Conservation (phyloP, 2,113 vertebrate species). For the Lutjanus erythropterus region DNA sequence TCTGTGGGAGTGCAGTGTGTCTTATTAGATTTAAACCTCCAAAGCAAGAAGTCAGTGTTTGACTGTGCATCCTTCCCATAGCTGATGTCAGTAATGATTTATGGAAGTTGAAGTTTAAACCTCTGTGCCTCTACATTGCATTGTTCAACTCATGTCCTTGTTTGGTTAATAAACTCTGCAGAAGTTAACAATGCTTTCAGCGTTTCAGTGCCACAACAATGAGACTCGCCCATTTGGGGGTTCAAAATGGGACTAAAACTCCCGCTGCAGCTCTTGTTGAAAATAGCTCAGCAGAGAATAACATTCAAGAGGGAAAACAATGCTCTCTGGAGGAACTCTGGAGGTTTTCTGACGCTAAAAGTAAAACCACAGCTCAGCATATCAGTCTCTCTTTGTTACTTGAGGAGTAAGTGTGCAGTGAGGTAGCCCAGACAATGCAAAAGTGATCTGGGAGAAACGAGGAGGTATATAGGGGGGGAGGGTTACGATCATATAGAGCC, state of each 20-base stretch:
- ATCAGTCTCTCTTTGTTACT: constrained; percentile 13
- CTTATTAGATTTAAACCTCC: constrained; percentile 18
- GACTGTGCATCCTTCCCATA: constrained; percentile 28
- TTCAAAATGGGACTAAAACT: constrained; percentile 57
- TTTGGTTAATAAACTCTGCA: constrained; percentile 67
- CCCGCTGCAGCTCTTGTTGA: constrained; percentile 33
- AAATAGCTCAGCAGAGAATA: constrained; percentile 50
- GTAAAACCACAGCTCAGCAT: constrained; percentile 3
- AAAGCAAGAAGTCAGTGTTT: constrained; percentile 6
- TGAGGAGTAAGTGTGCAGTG: constrained; percentile 1
- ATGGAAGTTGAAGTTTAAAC: constrained; percentile 30
- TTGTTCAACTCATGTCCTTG: constrained; percentile 49
- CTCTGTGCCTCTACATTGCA: neutral
- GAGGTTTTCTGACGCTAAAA: constrained; percentile 10
- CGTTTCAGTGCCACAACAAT: constrained; percentile 64
- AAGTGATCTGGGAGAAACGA: constrained; percentile 24
- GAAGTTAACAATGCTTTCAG: constrained; percentile 67
- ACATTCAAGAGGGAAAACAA: constrained; percentile 30
- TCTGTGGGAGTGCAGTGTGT: constrained; percentile 22
- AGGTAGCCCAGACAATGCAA: constrained; percentile 36
- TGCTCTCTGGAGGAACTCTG: constrained; percentile 14
- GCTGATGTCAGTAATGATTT: constrained; percentile 38
- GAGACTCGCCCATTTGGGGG: constrained; percentile 32
- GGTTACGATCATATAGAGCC: constrained; percentile 60
- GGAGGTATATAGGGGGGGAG: constrained; percentile 52